These are phyloP conservation scores for Parasteatoda lunata DNA, from an alignment of 2,888 invertebrate genomes.

Conservation along the genomic window DNA sequence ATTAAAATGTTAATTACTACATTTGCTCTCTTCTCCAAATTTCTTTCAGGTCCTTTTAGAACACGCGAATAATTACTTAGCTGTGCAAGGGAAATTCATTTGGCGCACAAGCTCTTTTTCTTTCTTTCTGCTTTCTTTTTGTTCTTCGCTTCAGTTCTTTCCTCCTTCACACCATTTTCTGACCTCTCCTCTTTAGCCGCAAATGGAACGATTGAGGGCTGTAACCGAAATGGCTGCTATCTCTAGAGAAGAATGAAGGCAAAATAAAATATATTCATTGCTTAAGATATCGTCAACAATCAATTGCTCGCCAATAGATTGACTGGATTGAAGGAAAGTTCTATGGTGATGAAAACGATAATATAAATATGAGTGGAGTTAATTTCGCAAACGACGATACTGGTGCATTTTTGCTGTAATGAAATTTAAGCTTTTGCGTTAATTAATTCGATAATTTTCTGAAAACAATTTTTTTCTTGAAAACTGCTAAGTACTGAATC, in stretches of 20 bases:
- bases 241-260: background rate
- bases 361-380: too few species aligned
- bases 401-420: too few species aligned
- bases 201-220: constrained; percentile 14
- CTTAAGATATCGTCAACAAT: too few species aligned
- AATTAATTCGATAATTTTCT: too few species aligned
- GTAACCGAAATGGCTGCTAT: constrained; percentile 3
- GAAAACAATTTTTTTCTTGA: too few species aligned
- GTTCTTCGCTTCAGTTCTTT: constrained; percentile 7
- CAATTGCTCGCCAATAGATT: too few species aligned
- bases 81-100: constrained; percentile 36
- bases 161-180: background rate
- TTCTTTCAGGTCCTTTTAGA: constrained; percentile 46
- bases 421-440: too few species aligned
- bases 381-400: too few species aligned
- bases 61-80: constrained; percentile 59
- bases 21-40: constrained; percentile 64
- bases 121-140: constrained; percentile 15
- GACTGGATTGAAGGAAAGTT: too few species aligned
- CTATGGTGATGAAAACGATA: too few species aligned
- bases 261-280: too few species aligned
- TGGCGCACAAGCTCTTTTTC: constrained; percentile 8
- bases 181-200: constrained; percentile 5
- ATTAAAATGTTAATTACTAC: constrained; percentile 65
- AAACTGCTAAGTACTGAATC: too few species aligned